Base-by-base conservation (phyloP, 2,113 vertebrate species). In the Takifugu bimaculatus region DNA sequence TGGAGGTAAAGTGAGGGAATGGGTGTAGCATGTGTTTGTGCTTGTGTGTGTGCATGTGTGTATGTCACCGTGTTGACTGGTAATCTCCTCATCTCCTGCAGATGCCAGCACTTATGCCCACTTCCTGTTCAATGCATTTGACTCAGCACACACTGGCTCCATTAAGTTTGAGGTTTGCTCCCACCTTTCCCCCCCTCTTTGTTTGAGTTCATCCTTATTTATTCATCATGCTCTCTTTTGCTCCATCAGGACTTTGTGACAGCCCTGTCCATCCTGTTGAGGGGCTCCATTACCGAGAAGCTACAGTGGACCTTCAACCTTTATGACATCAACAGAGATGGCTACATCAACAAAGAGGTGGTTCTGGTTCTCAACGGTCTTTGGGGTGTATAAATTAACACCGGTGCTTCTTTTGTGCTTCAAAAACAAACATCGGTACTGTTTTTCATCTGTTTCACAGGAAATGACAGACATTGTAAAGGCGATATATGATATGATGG, bases 401-500 rank as follows among this genome's bases (percentile, higher is more conserved):
- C 6, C 2, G 2, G 12, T 13, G 15, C 15, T n/a, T 20, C 20
- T 27, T 66, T 27, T 81, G 26, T 26, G 0, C 57, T 50, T 13
- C 35, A 4, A 54, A 48, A 61, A 26, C 25, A 56, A 50, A 53
- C 82, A 0, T 5, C 39, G n/a, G n/a, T 45, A 3, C 5, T n/a
- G 20, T 64, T 2, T 59, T 39, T 20, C 12, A 13, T 3, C 45
- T 48, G 45, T n/a, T 48, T 51, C 53, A 42, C 80, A 99, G 96
- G 96, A 99, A 79, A 99, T 98, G 96, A 96, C 92, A 42, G 95
- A 96, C 84, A 98, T 98, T 0, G 95, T 98, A 74, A 93, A 95
- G 78, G 96, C 96, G 27, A 99, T 99, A 83, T 99, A 99, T 53
- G 95, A 96, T 84, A 98, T 98, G 96, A 98, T 98, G 96, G 96